phyloP scores from a whole-genome alignment of 2,113 vertebrate genomes.

The Aleadryas rufinucha region DNA sequence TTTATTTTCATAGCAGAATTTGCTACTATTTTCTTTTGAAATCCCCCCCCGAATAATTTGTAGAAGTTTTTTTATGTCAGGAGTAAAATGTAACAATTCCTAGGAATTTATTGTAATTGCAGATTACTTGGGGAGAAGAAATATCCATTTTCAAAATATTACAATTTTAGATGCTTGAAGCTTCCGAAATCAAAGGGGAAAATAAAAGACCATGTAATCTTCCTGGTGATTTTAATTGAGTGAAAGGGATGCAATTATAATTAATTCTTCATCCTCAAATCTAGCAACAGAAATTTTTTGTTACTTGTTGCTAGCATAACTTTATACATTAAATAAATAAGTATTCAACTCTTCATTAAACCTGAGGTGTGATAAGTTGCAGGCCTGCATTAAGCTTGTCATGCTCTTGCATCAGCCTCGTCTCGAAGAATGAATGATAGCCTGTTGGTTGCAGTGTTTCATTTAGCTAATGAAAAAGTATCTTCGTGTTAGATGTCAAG shows the following conservation, averaged over 20 bases:
- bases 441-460: background rate
- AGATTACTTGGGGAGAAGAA: background rate
- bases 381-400: constrained; percentile 57
- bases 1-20: background rate
- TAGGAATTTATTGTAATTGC: background rate
- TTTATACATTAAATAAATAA: constrained; percentile 26
- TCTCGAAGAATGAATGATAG: constrained; percentile 35
- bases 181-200: background rate
- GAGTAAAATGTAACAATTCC: background rate
- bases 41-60: background rate
- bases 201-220: background rate
- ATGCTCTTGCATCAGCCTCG: constrained; percentile 36
- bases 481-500: constrained; percentile 56
- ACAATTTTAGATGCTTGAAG: background rate
- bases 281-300: background rate
- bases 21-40: background rate
- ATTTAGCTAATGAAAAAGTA: constrained; percentile 45
- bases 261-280: background rate
- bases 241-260: background rate
- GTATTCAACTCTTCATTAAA: constrained; percentile 47
- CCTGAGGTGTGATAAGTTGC: constrained; percentile 58
- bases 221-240: constrained; percentile 7
- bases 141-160: background rate
- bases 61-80: background rate
- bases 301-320: background rate